Base-by-base conservation (phyloP, 2,888 invertebrate genomes). In the Timandra comae region DNA sequence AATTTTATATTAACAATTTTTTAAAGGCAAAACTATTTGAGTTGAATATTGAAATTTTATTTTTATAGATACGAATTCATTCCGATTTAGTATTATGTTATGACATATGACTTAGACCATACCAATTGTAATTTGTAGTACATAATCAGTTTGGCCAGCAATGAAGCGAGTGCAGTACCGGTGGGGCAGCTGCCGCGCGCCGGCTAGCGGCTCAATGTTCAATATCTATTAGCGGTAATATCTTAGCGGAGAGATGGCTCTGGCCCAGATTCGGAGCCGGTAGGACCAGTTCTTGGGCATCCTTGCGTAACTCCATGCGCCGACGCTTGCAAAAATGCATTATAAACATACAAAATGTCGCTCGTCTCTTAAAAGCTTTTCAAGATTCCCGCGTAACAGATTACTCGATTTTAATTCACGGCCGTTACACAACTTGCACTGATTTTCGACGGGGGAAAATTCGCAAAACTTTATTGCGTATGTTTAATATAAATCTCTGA, bases 201-300 rank as follows among this genome's bases (percentile, higher is more conserved):
- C 46, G 49, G 43, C 58, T 62, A 66, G 63, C 54, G 62, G 58
- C 50, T 62, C 58, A 60, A 57, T 52, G 67, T 63, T 69, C 67
- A 74, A 71, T 77, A 80, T 82, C 79, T 84, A 84, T 81, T 80
- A 79, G 75, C 67, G 66, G 76, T 71, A 71, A 75, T 78, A 79
- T 74, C 63, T 76, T 72, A 72, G 69, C 63, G 54, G 68, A 68
- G 77, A 78, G 80, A 84, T 82, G 81, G 64, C 63, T 76, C 75
- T 84, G 84, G 70, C 84, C 84, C 80, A 82, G 79, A 69, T 84
- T 67, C 55, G 59, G 42, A 72, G 73, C 85, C 81, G 82, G 85
- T 84, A 56, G 60, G 56, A 79, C 82, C 77, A 77, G 82, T 84
- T 80, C 66, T 50, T 69, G 66, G 62, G 59, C 74, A 81, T 76